Base-by-base conservation (phyloP, 2,888 invertebrate genomes). In the Drosophila cognata region DNA sequence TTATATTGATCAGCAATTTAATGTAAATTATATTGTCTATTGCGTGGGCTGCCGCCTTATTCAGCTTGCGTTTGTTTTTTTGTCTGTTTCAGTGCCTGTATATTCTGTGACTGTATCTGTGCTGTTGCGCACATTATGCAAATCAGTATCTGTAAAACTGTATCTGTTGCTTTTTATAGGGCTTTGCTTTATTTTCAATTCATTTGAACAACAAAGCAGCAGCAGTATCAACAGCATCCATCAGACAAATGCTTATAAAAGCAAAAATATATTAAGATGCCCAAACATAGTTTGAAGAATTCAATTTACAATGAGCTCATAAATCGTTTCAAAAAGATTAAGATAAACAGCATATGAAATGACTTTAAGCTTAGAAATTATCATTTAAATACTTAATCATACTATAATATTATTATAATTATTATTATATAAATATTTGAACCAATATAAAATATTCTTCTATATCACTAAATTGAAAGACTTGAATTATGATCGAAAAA, bases 1-100 rank as follows among this genome's bases (percentile, higher is more conserved):
- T 87, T 86, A 84, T 87, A 89, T 89, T 86, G 89, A 89, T 87
- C 87, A 87, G 85, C 82, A 84, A 89, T 89, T 89, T 84, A 87
- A 86, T 86, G 87, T 89, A 86, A 87, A 89, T 89, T 86, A 89
- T 86, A 84, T 82, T 82, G 87, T 79, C 79, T 84, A 76, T 81
- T 73, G 67, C 71, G 61, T 71, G 57, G 63, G 46, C 43, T 55
- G 33, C 59, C 63, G 62, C 59, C 67, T 56, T 68, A 59, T 67
- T 36, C 29, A 35, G 56, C 63, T 56, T 43, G 59, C 43, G 31
- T 77, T 55, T 67, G 68, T 66, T 65, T 53, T 28, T 53, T 28
- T 65, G 52, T 59, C 29, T 50, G n/a, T 57, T n/a, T 68, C 29
- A 50, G 21, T 59, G 56, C 56, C 43, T 48, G 33, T 57, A 61